phyloP scores from a whole-genome alignment of 2,888 invertebrate genomes.

The Elysia crispata region DNA sequence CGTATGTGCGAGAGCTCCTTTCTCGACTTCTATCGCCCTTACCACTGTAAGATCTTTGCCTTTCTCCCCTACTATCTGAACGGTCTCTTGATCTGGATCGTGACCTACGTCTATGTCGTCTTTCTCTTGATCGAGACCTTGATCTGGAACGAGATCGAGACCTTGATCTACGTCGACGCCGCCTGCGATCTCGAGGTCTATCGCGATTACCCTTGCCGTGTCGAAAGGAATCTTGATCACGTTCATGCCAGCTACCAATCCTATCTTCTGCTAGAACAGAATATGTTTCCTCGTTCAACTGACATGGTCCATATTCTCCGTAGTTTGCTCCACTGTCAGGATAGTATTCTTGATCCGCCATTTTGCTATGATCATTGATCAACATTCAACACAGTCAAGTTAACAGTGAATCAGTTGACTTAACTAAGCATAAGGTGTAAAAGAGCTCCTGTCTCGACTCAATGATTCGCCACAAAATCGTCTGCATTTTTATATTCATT shows the following conservation, averaged over 20 bases:
- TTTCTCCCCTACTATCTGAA: neutral
- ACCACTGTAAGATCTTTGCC: neutral
- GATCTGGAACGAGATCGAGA: conserved; percentile 24
- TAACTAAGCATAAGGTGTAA: no score
- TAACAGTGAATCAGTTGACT: no score
- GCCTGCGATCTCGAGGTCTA: conserved; percentile 15
- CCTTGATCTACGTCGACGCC: conserved; percentile 37
- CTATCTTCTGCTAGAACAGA: no score
- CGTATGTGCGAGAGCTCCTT: conserved; percentile 16
- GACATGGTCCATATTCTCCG: neutral
- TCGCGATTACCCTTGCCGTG: neutral
- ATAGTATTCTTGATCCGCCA: no score
- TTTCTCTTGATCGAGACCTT: conserved; percentile 14
- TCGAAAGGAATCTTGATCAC: neutral
- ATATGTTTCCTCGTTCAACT: neutral
- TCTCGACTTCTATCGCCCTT: neutral
- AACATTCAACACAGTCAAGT: no score
- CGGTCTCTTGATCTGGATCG: neutral
- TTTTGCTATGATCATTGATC: neutral
- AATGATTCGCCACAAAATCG: no score
- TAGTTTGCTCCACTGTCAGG: no score
- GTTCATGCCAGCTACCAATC: no score
- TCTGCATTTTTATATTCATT: no score
- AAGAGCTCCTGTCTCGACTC: no score
- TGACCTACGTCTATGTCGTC: conserved; percentile 25